A percentile compares a stretch with the other conserved stretches of the same genome.
Conservation (phyloP, 2,888 invertebrate genomes). For the Amphiduros pacificus region DNA sequence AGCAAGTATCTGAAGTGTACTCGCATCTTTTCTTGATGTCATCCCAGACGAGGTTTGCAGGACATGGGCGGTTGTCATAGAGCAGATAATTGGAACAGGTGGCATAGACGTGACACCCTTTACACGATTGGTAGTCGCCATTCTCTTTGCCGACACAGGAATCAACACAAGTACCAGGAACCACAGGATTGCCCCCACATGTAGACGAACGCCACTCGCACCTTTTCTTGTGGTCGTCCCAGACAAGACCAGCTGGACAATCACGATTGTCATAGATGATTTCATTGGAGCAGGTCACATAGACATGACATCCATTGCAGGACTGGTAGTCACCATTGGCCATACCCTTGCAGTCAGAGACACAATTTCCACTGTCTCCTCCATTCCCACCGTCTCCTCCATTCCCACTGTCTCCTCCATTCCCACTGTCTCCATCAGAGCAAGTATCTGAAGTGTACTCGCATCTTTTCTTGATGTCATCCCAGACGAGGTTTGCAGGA, state of each 20-base stretch:
- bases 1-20: slow-evolving; percentile 36
- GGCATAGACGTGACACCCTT: no score
- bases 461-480: slow-evolving; percentile 31
- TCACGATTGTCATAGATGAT: slow-evolving; percentile 31
- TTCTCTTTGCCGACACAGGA: not conserved
- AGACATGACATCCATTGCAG: slow-evolving; percentile 35
- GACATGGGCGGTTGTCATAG: slow-evolving; percentile 35
- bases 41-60: slow-evolving; percentile 36
- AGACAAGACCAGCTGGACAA: slow-evolving; percentile 36
- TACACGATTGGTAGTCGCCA: no score
- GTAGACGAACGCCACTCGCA: slow-evolving; percentile 35
- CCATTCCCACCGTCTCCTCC: no score
- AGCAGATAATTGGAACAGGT: slow-evolving; percentile 34
- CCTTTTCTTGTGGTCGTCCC: slow-evolving; percentile 35
- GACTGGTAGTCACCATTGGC: slow-evolving; percentile 35
- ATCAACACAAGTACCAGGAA: slow-evolving; percentile 1
- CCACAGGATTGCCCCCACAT: slow-evolving; percentile 17
- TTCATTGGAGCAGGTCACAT: slow-evolving; percentile 29
- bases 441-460: slow-evolving; percentile 35
- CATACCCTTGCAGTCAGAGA: slow-evolving; percentile 24
- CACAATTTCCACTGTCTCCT: slow-evolving; percentile 22
- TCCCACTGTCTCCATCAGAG: no score
- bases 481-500: slow-evolving; percentile 3
- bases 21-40: slow-evolving; percentile 35
- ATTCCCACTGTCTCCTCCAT: no score